A percentile compares a stretch with the other conserved stretches of the same genome.
Evolutionary conservation across 2,113 vertebrate species (phyloP).

Genomic region (Atrichornis clamosus): DNA sequence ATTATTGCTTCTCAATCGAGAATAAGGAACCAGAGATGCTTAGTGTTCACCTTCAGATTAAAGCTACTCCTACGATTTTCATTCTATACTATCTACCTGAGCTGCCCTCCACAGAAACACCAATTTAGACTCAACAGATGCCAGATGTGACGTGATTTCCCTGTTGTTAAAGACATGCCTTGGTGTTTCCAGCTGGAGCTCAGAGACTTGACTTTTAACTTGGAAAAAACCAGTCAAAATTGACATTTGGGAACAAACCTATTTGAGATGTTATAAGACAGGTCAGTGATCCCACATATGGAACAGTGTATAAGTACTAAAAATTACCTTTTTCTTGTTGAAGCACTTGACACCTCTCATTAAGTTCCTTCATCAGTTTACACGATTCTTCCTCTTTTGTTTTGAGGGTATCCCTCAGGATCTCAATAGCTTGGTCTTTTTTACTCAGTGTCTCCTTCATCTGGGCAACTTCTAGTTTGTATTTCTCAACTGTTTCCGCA

Average conservation of each 20-base stretch:
- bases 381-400: constrained; percentile 76
- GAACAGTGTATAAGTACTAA: neutral
- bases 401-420: constrained; percentile 75
- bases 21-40: neutral
- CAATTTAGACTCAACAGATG: neutral
- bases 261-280: neutral
- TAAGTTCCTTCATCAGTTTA: constrained; percentile 78
- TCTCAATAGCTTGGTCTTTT: constrained; percentile 77
- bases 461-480: constrained; percentile 63
- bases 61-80: neutral
- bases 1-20: neutral
- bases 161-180: neutral
- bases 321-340: constrained; percentile 84
- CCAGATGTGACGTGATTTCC: neutral
- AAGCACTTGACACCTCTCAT: constrained; percentile 76
- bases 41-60: neutral
- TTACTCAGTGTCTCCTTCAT: constrained; percentile 68
- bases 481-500: constrained; percentile 74
- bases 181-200: neutral
- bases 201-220: neutral
- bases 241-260: neutral
- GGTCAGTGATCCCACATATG: fast-evolving
- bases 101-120: neutral
- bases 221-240: neutral
- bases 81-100: neutral